phyloP scores from a whole-genome alignment of 2,797 vertebrate species.

The Poecilia wingei region DNA sequence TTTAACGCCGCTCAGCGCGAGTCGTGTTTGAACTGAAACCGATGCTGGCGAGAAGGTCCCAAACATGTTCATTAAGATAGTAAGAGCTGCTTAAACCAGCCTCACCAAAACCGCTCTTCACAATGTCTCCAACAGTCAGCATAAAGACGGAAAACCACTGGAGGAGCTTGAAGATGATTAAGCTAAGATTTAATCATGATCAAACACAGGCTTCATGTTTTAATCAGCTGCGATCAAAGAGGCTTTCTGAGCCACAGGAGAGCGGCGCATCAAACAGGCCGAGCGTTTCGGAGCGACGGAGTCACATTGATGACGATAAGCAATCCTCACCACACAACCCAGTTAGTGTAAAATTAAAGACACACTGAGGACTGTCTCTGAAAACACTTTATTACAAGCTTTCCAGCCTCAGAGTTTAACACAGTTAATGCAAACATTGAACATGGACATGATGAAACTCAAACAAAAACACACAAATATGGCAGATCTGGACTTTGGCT shows the following conservation, averaged over 20 bases:
- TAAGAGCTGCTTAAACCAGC: not conserved
- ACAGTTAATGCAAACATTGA: conserved; percentile 9
- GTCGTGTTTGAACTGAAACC: not conserved
- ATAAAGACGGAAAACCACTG: not conserved
- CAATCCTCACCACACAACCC: not conserved
- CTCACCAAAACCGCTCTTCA: not conserved
- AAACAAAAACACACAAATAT: conserved; percentile 12
- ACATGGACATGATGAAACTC: conserved; percentile 2
- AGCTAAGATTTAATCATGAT: conserved; percentile 1
- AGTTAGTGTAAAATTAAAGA: not conserved
- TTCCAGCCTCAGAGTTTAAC: conserved; percentile 6
- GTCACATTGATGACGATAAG: not conserved
- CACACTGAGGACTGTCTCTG: conserved; percentile 9
- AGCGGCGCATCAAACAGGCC: not conserved
- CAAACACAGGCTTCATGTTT: not conserved
- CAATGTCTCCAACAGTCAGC: not conserved
- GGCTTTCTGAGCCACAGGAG: not conserved
- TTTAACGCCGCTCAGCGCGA: not conserved
- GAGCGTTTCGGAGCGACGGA: not conserved
- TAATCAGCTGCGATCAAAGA: conserved; percentile 2
- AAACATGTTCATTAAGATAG: not conserved
- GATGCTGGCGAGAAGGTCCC: not conserved
- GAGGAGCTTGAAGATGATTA: not conserved
- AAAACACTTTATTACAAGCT: conserved; percentile 56
- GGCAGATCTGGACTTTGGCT: not conserved